phyloP scores from a whole-genome alignment of 2,888 invertebrate species.

The Hermodice carunculata region DNA sequence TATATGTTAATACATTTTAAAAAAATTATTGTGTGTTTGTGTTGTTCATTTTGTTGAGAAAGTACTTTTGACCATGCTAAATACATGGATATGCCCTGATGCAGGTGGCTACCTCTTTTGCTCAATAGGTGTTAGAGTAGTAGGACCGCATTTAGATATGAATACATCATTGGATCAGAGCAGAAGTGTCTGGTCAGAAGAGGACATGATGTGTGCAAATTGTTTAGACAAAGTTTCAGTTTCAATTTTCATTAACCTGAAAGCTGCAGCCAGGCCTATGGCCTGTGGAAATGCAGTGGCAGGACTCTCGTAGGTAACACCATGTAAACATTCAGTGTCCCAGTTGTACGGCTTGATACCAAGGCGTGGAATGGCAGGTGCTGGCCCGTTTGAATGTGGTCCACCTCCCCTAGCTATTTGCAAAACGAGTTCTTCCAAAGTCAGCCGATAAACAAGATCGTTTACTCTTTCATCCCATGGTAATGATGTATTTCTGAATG shows the following conservation, averaged over 20 bases:
- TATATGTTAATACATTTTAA: too few species aligned
- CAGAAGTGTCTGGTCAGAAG: too few species aligned
- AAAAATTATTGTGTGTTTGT: too few species aligned
- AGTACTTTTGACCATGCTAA: too few species aligned
- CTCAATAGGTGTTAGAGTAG: too few species aligned
- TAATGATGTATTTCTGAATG: slow-evolving; percentile 58
- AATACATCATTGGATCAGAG: too few species aligned
- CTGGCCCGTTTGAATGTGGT: slow-evolving; percentile 3
- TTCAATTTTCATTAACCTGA: slow-evolving; percentile 6
- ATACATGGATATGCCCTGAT: too few species aligned
- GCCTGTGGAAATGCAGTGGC: slow-evolving; percentile 53
- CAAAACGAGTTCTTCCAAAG: slow-evolving; percentile 51
- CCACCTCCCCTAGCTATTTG: background rate
- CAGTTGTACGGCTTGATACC: slow-evolving; percentile 60
- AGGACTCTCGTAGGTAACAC: slow-evolving; percentile 51
- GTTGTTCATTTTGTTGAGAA: too few species aligned
- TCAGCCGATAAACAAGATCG: slow-evolving; percentile 58
- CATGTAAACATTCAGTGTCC: slow-evolving; percentile 64
- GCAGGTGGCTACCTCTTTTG: too few species aligned
- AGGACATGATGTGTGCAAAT: too few species aligned
- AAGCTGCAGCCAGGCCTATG: slow-evolving; percentile 9
- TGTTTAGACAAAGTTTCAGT: too few species aligned
- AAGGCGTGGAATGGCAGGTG: slow-evolving; percentile 61
- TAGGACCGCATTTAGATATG: too few species aligned
- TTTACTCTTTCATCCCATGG: slow-evolving; percentile 59